Evolutionary conservation across 2,797 vertebrate genomes (phyloP).

Genomic region (Xenops minutus): DNA sequence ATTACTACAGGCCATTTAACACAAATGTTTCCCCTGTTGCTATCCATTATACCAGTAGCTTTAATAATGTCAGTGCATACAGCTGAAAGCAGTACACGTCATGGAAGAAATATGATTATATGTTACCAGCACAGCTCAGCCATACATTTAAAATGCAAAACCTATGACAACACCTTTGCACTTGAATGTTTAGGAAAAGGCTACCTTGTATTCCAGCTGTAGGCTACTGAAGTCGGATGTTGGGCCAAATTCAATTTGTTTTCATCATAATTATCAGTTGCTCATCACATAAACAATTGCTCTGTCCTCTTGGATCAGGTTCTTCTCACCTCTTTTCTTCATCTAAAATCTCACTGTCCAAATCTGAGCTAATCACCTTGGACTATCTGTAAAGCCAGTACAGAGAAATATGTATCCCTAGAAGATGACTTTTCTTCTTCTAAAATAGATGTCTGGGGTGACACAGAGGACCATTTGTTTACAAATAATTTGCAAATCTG

Average conservation of each 20-base stretch:
- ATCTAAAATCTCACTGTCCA: background rate
- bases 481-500: background rate
- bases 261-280: background rate
- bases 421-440: background rate
- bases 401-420: background rate
- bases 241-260: background rate
- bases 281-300: background rate
- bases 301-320: background rate
- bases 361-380: background rate
- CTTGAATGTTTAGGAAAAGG: background rate
- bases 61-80: background rate
- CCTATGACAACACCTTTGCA: background rate
- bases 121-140: background rate
- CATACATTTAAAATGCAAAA: background rate
- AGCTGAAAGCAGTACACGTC: background rate
- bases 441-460: background rate
- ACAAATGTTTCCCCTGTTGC: conserved; percentile 25
- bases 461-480: background rate
- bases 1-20: conserved; percentile 45
- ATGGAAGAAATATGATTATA: background rate
- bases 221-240: background rate
- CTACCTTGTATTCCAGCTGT: background rate
- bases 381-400: background rate
- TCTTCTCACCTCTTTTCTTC: background rate
- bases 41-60: background rate